Base-by-base conservation (phyloP, 2,797 vertebrate genomes). In the Cheirogaleus major region DNA sequence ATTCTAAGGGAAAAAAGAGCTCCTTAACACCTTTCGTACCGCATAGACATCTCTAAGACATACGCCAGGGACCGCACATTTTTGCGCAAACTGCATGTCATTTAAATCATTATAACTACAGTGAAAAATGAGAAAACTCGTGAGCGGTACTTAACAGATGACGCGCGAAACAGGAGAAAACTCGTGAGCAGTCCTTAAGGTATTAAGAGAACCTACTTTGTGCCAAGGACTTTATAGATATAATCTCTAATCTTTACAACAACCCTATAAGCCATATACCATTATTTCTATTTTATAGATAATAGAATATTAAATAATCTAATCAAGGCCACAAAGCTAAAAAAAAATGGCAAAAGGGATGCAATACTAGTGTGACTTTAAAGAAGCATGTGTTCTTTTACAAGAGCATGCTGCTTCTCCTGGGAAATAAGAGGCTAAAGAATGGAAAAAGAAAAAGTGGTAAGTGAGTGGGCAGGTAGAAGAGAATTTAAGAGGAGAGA, bases 241-340 rank as follows among this genome's bases (percentile, higher is more conserved):
- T 48, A 94, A 93, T 76, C 18, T 95, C 73, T 89, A 91, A 83
- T 82, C 38, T 69, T 95, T 96, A 89, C 22, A 87, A 89, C 5
- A 65, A 88, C 55, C 63, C 70, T 85, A 57, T 17, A 94, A 90
- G 35, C 45, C 12, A 78, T 63, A 45, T 50, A 86, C 73, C 67
- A 81, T 70, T 80, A 94, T 57, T 27, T 92, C 1, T 78, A 87
- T 86, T 97, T 95, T 95, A 86, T 23, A 83, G 30, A 75, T 79
- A 38, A 38, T 38, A 38, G 38, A 38, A 38, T 38, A 38, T 38
- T 89, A 93, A 93, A 61, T 59, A 87, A 89, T 35, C 20, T 81
- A 61, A 90, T 69, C 35, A 85, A 88, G 35, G 82, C 78, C 82
- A 85, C 45, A 96, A 93, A 96, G 30, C 73, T 63, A 83, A 83